These are phyloP conservation scores for Synergus laeviventris DNA, from an alignment of 2,888 invertebrate species.

Conservation along the genomic window DNA sequence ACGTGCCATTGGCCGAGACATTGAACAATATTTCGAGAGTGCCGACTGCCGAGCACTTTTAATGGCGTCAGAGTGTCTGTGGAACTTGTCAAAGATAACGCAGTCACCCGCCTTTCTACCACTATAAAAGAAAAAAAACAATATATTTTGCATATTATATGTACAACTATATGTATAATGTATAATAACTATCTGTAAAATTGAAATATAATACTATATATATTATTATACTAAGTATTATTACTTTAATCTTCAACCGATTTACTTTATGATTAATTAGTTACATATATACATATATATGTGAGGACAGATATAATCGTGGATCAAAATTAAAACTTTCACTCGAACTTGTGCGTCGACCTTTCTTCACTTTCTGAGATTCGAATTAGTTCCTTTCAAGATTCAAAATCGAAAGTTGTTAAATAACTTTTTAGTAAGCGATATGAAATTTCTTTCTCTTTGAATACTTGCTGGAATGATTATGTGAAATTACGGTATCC, in stretches of 20 bases:
- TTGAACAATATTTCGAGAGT: slow-evolving; percentile 51
- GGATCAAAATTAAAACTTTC: slow-evolving; percentile 12
- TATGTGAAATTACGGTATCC: not conserved
- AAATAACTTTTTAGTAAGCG: not conserved
- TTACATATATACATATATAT: too few relatives aligned
- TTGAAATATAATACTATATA: too few relatives aligned
- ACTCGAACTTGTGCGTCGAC: slow-evolving; percentile 12
- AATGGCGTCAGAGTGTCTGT: slow-evolving; percentile 27
- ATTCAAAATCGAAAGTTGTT: slow-evolving; percentile 31
- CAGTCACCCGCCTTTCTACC: not conserved
- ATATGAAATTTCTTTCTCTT: not conserved
- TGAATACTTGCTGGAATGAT: not conserved
- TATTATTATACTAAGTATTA: too few relatives aligned
- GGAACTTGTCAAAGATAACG: slow-evolving; percentile 10
- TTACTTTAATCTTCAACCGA: not conserved
- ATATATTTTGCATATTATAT: not conserved
- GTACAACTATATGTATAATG: not conserved
- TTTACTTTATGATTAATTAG: slow-evolving; percentile 20
- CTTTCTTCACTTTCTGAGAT: slow-evolving; percentile 11
- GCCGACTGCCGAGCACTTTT: slow-evolving; percentile 19
- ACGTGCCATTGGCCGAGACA: slow-evolving; percentile 48
- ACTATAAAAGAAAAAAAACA: not conserved
- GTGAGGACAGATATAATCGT: not conserved
- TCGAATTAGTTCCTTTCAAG: not conserved
- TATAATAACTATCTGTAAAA: not conserved